Percentiles rank a stretch among this genome's conserved stretches.
These are phyloP conservation scores for Tenualosa thibaudeaui DNA, from an alignment of 2,797 vertebrate species.

Conservation along the genomic window DNA sequence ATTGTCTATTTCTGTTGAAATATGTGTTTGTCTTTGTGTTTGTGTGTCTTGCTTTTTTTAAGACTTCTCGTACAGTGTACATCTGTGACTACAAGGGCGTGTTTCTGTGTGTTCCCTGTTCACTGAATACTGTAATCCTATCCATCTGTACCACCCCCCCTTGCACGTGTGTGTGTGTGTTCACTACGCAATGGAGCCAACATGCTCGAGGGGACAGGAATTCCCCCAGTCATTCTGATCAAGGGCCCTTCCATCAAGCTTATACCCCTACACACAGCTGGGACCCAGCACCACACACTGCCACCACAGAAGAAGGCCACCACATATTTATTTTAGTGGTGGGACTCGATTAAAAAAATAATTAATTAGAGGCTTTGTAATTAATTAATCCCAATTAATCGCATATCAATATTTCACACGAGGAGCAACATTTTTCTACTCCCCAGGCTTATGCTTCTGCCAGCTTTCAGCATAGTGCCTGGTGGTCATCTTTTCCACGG, in stretches of 20 bases:
- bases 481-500: no score
- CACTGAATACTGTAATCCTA: background rate
- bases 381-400: no score
- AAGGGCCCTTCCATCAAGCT: constrained; percentile 63
- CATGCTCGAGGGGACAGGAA: constrained; percentile 65
- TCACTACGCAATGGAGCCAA: background rate
- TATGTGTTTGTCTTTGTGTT: constrained; percentile 3
- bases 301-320: background rate
- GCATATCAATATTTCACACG: no score
- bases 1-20: constrained; percentile 6
- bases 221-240: constrained; percentile 71
- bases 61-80: background rate
- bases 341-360: background rate
- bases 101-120: background rate
- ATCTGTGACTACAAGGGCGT: background rate
- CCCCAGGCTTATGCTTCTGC: no score
- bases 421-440: no score
- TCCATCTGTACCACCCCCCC: background rate
- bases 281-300: background rate
- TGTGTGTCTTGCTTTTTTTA: background rate
- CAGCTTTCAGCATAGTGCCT: no score
- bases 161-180: background rate
- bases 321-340: constrained; percentile 10
- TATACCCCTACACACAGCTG: constrained; percentile 30
- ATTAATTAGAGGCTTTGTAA: no score